phyloP scores from a whole-genome alignment of 2,113 vertebrate species.

The Trogon melanurus region DNA sequence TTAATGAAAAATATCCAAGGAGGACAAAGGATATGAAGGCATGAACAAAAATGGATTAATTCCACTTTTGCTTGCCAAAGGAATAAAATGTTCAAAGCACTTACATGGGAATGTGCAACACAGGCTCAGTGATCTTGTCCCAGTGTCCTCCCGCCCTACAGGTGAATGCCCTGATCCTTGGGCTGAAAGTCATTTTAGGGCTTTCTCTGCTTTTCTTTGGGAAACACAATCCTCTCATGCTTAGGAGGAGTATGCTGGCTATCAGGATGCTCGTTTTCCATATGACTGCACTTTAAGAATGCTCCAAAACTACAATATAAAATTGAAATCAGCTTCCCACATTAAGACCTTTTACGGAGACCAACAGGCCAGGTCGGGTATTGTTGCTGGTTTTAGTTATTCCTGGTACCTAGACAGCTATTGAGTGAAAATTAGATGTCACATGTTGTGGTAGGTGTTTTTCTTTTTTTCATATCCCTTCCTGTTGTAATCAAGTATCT shows the following conservation, averaged over 20 bases:
- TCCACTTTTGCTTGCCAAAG: neutral
- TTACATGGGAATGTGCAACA: rapidly evolving
- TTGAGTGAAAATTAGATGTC: neutral
- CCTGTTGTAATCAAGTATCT: neutral
- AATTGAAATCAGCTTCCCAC: neutral
- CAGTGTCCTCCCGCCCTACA: neutral
- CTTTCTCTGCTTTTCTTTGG: neutral
- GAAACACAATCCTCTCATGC: neutral
- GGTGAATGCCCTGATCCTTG: neutral
- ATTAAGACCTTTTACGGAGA: neutral
- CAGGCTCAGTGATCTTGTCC: neutral
- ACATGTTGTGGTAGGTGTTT: neutral
- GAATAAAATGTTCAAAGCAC: neutral
- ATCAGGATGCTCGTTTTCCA: neutral
- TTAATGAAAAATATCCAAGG: neutral
- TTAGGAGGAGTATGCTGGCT: neutral
- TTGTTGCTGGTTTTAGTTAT: neutral
- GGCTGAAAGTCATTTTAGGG: neutral
- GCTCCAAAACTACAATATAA: neutral
- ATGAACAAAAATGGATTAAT: neutral
- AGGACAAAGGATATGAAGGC: neutral
- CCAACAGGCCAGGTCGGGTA: neutral
- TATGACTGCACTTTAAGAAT: neutral
- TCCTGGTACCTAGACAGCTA: neutral
- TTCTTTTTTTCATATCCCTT: neutral